These are phyloP conservation scores for Camponotus fellah DNA, from an alignment of 2,888 invertebrate genomes.

Conservation along the genomic window DNA sequence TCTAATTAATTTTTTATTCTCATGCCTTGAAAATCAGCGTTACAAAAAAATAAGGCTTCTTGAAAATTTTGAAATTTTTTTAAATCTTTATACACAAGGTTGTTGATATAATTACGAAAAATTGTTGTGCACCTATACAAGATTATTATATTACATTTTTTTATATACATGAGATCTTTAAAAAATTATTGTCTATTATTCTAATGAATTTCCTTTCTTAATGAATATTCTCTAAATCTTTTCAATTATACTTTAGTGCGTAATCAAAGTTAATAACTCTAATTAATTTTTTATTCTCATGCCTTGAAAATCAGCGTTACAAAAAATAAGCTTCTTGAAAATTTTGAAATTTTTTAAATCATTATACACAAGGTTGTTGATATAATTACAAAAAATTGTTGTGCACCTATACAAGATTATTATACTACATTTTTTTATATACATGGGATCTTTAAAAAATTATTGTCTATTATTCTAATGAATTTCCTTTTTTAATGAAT, in stretches of 20 bases:
- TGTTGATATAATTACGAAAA: no score
- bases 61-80: no score
- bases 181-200: not conserved
- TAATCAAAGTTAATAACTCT: not conserved
- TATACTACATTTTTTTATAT: not conserved
- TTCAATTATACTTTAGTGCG: not conserved
- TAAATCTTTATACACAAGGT: no score
- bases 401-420: no score
- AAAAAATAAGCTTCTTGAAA: conserved; percentile 6
- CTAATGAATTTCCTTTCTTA: not conserved
- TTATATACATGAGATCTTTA: not conserved
- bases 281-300: not conserved
- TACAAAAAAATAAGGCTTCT: no score
- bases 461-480: not conserved
- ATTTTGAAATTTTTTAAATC: not conserved
- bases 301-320: not conserved
- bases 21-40: no score
- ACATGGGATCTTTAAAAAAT: not conserved
- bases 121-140: no score
- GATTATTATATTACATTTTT: not conserved
- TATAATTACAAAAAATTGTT: not conserved
- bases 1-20: no score
- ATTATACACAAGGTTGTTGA: not conserved
- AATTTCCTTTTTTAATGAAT: no score
- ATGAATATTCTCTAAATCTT: not conserved